phyloP scores from a whole-genome alignment of 2,113 vertebrate genomes.

The Pelvicachromis taeniatus region DNA sequence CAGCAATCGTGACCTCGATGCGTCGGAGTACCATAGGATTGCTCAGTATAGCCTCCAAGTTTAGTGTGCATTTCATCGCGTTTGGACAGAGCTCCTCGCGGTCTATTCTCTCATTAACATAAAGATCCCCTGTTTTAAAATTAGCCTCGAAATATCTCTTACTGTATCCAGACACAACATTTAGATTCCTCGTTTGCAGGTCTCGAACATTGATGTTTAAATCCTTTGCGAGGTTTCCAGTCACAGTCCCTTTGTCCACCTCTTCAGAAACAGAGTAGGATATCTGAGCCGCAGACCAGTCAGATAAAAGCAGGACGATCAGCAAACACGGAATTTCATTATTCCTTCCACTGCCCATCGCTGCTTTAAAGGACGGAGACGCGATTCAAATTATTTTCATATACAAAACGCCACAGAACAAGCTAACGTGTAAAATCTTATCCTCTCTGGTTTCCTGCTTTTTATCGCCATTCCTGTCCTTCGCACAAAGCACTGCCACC shows the following conservation, averaged over 20 bases:
- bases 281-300: constrained; percentile 45
- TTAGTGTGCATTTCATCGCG: constrained; percentile 63
- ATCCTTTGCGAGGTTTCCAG: constrained; percentile 72
- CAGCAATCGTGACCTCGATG: constrained; percentile 71
- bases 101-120: constrained; percentile 75
- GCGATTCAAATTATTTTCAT: background rate
- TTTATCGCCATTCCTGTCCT: background rate
- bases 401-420: background rate
- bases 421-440: background rate
- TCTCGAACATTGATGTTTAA: constrained; percentile 60
- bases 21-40: constrained; percentile 71
- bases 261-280: constrained; percentile 68
- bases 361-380: background rate
- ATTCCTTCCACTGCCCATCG: constrained; percentile 21
- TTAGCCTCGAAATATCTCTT: constrained; percentile 47
- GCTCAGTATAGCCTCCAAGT: constrained; percentile 72
- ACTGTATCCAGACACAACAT: constrained; percentile 65
- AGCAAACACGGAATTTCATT: background rate
- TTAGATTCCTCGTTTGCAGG: constrained; percentile 63
- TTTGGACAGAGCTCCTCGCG: constrained; percentile 74
- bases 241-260: constrained; percentile 60
- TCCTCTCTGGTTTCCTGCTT: background rate
- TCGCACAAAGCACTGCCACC: constrained; percentile 25
- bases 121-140: constrained; percentile 58
- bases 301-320: background rate